Base-by-base conservation (phyloP, 2,888 invertebrate species). In the Aphidius colemani region DNA sequence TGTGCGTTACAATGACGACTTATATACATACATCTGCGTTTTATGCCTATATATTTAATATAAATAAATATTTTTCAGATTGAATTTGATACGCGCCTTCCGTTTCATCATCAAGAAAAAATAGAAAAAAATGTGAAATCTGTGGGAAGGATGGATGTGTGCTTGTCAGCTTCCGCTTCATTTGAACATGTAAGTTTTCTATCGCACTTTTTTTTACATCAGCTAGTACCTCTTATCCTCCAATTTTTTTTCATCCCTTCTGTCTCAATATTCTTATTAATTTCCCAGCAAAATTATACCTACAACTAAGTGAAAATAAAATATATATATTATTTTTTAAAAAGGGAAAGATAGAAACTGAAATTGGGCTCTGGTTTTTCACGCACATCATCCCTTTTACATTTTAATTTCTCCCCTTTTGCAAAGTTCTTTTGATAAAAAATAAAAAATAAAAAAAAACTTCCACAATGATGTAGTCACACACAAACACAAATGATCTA, bases 341-440 rank as follows among this genome's bases (percentile, higher is more conserved):
- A n/a, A 40, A 46, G 58, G 55, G 55, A 53, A 64, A 53, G 55
- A 56, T 39, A 63, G 13, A 30, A 55, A 61, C 48, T 56, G 48
- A 59, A 56, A 61, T 63, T 57, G 68, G 72, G 70, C 74, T 74
- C 73, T 71, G 76, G 69, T 78, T 79, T 79, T 78, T 75, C 78
- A 76, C 75, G 77, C 76, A 76, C 78, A 79, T 80, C 79, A 78
- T 78, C 79, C 78, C 80, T 80, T 80, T 80, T 80, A 80, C 78
- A 80, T 80, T 80, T 80, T 80, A 80, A 80, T 80, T 80, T 80
- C 77, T 80, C 78, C 80, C 80, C 78, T 79, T 80, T 79, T 75
- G 74, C 75, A 67, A 70, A 70, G 74, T 75, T 45, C 76, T 75
- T 77, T 79, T 30, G 30, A 30, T 30, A 30, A 30, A 30, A 30